phyloP scores from a whole-genome alignment of 2,797 vertebrate species.

The Mus spretus region DNA sequence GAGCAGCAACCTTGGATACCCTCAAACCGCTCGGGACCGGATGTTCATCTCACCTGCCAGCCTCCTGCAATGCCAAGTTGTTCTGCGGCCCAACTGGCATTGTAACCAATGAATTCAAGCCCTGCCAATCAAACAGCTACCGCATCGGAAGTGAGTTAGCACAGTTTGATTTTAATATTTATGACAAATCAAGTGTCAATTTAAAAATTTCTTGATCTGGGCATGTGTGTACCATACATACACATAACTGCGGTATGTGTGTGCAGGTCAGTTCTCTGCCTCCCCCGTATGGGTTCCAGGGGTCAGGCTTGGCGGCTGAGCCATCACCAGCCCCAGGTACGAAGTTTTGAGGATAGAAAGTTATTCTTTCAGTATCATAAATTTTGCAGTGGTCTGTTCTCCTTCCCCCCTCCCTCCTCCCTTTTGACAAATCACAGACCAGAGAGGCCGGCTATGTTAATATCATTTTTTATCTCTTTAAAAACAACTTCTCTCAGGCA shows the following conservation, averaged over 20 bases:
- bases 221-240: neutral
- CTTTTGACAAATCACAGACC: neutral
- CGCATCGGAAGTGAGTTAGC: neutral
- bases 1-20: constrained; percentile 9
- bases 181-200: neutral
- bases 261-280: neutral
- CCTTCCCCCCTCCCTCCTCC: rapidly evolving
- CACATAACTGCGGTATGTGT: neutral
- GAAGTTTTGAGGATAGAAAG: neutral
- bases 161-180: constrained; percentile 29
- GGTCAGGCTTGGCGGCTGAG: neutral
- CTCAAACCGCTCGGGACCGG: neutral
- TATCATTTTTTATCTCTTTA: neutral
- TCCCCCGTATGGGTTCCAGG: too few relatives aligned
- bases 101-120: constrained; percentile 31
- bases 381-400: neutral
- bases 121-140: neutral
- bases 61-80: neutral
- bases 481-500: neutral
- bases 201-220: neutral
- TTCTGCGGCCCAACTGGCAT: constrained; percentile 1
- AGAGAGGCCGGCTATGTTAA: neutral
- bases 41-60: neutral
- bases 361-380: neutral
- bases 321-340: neutral